Percentiles rank a stretch among this genome's conserved stretches.
Evolutionary conservation across 2,797 vertebrate species (phyloP).

Genomic region (Pagetopsis macropterus): DNA sequence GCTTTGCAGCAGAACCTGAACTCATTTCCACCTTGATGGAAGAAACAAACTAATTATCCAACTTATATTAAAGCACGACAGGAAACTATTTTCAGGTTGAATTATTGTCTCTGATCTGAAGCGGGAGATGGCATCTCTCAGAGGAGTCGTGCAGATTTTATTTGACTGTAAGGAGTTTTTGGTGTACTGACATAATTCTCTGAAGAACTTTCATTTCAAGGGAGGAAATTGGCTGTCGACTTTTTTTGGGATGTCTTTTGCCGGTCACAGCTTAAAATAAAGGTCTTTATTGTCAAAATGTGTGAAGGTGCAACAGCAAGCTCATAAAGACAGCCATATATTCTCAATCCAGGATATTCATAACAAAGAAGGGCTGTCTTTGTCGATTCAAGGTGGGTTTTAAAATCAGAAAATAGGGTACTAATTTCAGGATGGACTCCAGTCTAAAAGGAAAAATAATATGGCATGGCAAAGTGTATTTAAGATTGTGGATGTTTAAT

Average conservation of each 20-base stretch:
- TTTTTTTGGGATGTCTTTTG: neutral
- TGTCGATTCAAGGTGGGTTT: too few relatives aligned
- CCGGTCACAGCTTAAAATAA: constrained; percentile 1
- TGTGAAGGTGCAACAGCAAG: neutral
- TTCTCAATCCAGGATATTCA: neutral
- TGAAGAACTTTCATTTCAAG: constrained; percentile 37
- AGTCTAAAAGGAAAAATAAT: too few relatives aligned
- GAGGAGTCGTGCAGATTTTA: constrained; percentile 34
- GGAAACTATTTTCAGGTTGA: constrained; percentile 68
- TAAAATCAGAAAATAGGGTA: too few relatives aligned
- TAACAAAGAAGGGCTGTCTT: neutral
- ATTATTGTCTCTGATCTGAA: constrained; percentile 48
- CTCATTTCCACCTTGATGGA: constrained; percentile 54
- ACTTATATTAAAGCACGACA: constrained; percentile 57
- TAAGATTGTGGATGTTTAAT: too few relatives aligned
- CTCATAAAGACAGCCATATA: neutral
- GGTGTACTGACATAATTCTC: constrained; percentile 21
- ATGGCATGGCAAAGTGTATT: too few relatives aligned
- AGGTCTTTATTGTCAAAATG: neutral
- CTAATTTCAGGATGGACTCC: too few relatives aligned
- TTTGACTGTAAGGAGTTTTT: constrained; percentile 32
- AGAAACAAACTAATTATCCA: constrained; percentile 70
- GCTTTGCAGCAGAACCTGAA: constrained; percentile 50
- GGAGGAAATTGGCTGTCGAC: constrained; percentile 3
- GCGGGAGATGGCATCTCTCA: constrained; percentile 33